Percentiles rank a stretch among this genome's conserved stretches.
These are phyloP conservation scores for Siphonodentalium dalli DNA, from an alignment of 2,888 invertebrate species.

Conservation along the genomic window DNA sequence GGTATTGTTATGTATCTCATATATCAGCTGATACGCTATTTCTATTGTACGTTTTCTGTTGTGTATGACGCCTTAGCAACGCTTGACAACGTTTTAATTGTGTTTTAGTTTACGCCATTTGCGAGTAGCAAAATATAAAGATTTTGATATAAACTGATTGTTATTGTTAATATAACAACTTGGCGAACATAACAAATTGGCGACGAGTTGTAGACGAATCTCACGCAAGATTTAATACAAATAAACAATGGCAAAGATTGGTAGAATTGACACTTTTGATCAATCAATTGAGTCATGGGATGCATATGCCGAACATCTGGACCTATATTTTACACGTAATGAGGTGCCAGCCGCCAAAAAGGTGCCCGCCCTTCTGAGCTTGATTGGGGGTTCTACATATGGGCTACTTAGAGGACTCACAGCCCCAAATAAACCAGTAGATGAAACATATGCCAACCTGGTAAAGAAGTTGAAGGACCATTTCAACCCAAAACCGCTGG, in stretches of 20 bases:
- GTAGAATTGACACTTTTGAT: conserved; percentile 1
- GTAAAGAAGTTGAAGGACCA: background rate
- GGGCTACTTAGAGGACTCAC: conserved; percentile 3
- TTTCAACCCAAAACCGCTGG: conserved; percentile 1
- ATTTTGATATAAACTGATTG: no score
- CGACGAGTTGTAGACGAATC: no score
- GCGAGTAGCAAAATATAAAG: no score
- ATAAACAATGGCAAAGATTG: conserved; percentile 1
- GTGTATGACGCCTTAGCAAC: no score
- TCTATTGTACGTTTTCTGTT: no score
- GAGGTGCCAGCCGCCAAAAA: conserved; percentile 1
- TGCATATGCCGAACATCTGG: conserved; percentile 1
- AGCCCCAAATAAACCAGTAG: background rate
- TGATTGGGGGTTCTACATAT: conserved; percentile 2
- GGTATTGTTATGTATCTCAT: no score
- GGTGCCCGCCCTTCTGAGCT: conserved; percentile 3
- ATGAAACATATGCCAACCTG: conserved; percentile 3
- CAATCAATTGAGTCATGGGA: background rate
- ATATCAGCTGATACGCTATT: no score
- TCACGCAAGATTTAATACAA: no score
- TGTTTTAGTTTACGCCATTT: no score
- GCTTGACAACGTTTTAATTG: no score
- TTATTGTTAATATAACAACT: no score
- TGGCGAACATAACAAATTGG: no score
- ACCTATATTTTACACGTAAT: conserved; percentile 1